A percentile compares a stretch with the other conserved stretches of the same genome.
Conservation (phyloP, 2,113 vertebrate genomes). For the Speoplatyrhinus poulsoni region DNA sequence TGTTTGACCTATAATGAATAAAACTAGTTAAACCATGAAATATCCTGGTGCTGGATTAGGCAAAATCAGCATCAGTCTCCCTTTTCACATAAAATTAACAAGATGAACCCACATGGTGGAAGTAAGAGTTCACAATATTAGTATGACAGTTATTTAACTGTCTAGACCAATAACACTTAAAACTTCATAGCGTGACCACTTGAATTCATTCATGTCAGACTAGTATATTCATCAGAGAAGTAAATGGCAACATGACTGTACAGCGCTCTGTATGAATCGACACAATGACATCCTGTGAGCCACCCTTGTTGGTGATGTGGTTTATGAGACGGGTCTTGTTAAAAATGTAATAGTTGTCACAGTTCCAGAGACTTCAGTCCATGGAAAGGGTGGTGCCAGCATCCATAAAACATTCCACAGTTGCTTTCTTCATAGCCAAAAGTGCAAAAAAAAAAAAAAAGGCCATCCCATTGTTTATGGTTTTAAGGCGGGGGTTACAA, state of each 20-base stretch:
- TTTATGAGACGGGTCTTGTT: not conserved
- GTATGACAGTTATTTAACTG: constrained; percentile 6
- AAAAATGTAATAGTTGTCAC: constrained; percentile 31
- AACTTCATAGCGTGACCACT: not conserved
- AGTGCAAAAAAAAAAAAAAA: constrained; percentile 56
- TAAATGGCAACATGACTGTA: constrained; percentile 28
- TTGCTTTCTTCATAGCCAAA: constrained; percentile 41
- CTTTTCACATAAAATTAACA: not conserved
- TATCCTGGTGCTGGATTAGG: not conserved
- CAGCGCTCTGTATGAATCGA: constrained; percentile 58
- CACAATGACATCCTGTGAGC: constrained; percentile 35
- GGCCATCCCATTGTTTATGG: constrained; percentile 75
- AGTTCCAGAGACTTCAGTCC: constrained; percentile 33
- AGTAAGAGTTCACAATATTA: not conserved
- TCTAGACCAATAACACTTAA: constrained; percentile 16
- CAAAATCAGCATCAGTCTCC: constrained; percentile 14
- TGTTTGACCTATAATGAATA: not conserved
- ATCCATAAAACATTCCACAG: constrained; percentile 54
- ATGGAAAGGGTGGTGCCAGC: constrained; percentile 5
- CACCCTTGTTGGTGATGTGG: constrained; percentile 18
- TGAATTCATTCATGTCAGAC: not conserved
- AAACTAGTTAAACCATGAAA: constrained; percentile 6
- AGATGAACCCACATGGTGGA: not conserved
- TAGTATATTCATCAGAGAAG: not conserved
- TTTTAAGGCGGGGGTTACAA: constrained; percentile 75